These are phyloP conservation scores for Stichopus horrens DNA, from an alignment of 53 echinoderm and acorn worm genomes.

Conservation along the genomic window DNA sequence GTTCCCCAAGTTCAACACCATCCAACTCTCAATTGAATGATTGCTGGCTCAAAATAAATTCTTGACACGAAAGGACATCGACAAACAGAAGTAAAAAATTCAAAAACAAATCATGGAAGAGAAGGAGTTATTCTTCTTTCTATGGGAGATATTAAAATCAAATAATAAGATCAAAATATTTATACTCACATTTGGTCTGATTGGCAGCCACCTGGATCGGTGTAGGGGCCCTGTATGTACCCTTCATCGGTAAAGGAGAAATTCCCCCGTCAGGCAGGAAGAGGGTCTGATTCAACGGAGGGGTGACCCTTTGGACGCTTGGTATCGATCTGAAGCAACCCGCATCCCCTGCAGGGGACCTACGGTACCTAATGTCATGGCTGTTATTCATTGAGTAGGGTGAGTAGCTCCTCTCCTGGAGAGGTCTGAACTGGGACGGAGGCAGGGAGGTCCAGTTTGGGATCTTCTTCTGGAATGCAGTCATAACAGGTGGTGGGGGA, in stretches of 20 bases:
- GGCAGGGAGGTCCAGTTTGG: constrained; percentile 26
- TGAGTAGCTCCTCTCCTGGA: constrained; percentile 39
- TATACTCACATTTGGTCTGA: constrained; percentile 29
- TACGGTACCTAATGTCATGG: not conserved
- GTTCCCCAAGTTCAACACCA: not conserved
- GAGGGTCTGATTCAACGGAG: constrained; percentile 51
- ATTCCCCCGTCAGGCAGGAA: constrained; percentile 45
- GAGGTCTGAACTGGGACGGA: constrained; percentile 6
- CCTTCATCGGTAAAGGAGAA: constrained; percentile 54
- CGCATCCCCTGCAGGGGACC: not conserved
- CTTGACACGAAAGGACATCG: too few species aligned
- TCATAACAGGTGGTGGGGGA: not conserved
- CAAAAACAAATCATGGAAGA: too few species aligned
- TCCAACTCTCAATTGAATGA: not conserved
- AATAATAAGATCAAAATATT: not conserved
- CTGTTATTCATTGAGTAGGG: constrained; percentile 25
- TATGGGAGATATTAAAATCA: too few species aligned
- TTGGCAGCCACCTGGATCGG: constrained; percentile 54
- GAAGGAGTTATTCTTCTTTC: too few species aligned
- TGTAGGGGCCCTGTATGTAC: constrained; percentile 62
- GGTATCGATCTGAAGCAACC: constrained; percentile 61
- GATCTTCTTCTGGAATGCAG: constrained; percentile 41
- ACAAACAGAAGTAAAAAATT: too few species aligned
- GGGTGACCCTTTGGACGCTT: constrained; percentile 65
- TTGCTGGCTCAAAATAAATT: not conserved